Evolutionary conservation across 2,797 vertebrate genomes (phyloP).

Genomic region (Sebastes melanostomus): DNA sequence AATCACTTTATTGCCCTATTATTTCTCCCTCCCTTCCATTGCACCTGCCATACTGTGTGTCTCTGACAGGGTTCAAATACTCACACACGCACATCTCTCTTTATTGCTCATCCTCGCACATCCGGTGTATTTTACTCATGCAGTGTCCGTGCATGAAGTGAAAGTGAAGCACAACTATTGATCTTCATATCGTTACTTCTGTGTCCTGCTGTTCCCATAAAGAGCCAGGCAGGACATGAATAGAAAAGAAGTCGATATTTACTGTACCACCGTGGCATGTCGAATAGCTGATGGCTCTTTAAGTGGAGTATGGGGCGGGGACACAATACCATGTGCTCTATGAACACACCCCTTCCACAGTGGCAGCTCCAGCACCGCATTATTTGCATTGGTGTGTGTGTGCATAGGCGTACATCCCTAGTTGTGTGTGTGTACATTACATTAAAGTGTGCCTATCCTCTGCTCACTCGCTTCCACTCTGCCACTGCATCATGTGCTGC

Average conservation of each 20-base stretch:
- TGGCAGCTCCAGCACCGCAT: constrained; percentile 37
- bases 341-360: constrained; percentile 44
- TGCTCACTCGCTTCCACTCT: constrained; percentile 20
- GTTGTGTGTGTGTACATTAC: not conserved
- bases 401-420: not conserved
- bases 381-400: constrained; percentile 43
- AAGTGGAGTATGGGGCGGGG: constrained; percentile 50
- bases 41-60: not conserved
- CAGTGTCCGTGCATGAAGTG: not conserved
- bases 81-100: not conserved
- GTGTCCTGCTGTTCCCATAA: not conserved
- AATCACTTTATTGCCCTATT: not conserved
- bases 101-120: not conserved
- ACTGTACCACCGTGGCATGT: not conserved
- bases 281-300: constrained; percentile 58
- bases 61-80: not conserved
- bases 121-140: not conserved
- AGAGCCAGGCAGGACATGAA: not conserved
- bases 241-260: not conserved
- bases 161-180: not conserved
- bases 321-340: constrained; percentile 56
- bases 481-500: constrained; percentile 53
- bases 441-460: constrained; percentile 12
- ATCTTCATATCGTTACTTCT: not conserved
- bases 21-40: not conserved